Evolutionary conservation across 2,113 vertebrate genomes (phyloP).

Genomic region (Camelus dromedarius): DNA sequence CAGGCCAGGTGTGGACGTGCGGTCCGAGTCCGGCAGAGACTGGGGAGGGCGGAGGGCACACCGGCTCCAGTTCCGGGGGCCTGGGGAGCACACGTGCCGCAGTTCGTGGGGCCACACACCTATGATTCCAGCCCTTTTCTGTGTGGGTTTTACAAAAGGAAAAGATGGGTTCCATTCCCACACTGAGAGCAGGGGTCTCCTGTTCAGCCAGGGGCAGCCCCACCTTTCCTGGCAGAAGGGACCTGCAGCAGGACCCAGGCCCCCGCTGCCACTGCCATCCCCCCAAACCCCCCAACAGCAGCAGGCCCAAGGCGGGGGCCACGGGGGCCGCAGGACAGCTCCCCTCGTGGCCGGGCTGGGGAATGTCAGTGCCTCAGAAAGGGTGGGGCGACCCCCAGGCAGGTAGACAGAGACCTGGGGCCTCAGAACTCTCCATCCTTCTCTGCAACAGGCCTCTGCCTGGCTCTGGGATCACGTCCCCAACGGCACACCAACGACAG

Average conservation of each 20-base stretch:
- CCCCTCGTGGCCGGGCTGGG: background rate
- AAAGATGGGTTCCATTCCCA: background rate
- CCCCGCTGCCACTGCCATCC: too few relatives aligned
- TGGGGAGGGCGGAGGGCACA: background rate
- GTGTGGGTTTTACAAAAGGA: background rate
- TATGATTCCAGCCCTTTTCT: too few relatives aligned
- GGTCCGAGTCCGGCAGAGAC: fast-evolving
- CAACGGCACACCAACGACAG: too few relatives aligned
- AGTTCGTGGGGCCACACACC: too few relatives aligned
- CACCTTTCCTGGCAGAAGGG: background rate
- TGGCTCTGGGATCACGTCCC: background rate
- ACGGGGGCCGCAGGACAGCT: background rate
- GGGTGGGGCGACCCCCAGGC: background rate
- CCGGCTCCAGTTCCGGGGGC: background rate
- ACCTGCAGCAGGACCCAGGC: too few relatives aligned
- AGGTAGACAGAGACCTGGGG: background rate
- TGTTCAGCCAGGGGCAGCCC: background rate
- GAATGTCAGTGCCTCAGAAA: too few relatives aligned
- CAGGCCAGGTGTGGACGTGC: fast-evolving
- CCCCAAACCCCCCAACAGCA: too few relatives aligned
- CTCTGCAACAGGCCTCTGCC: background rate
- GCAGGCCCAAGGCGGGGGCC: background rate
- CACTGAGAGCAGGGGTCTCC: background rate
- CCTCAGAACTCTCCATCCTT: background rate
- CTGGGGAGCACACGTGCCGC: fast-evolving